Percentiles rank a stretch among this genome's conserved stretches.
Evolutionary conservation across 2,113 vertebrate genomes (phyloP).

Genomic region (Phodopus roborovskii): DNA sequence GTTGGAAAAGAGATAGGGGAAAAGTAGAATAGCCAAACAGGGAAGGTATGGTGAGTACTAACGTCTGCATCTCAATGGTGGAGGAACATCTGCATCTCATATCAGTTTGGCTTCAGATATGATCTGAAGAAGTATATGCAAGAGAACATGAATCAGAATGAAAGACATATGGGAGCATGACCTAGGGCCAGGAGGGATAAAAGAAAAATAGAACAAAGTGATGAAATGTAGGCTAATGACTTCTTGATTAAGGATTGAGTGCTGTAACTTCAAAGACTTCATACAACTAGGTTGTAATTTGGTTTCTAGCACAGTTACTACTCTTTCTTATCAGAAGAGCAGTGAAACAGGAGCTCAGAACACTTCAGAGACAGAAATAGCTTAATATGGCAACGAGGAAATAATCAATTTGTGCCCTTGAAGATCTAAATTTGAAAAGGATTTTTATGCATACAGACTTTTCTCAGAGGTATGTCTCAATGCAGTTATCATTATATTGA

Average conservation of each 20-base stretch:
- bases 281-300: not conserved
- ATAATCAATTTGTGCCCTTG: not conserved
- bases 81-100: not conserved
- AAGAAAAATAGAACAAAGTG: constrained; percentile 8
- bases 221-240: not conserved
- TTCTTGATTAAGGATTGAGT: constrained; percentile 13
- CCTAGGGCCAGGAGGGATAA: not conserved
- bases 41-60: not conserved
- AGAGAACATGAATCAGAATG: not conserved
- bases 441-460: not conserved
- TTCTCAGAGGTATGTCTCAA: not conserved
- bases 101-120: not conserved
- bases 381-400: not conserved
- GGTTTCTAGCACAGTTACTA: not conserved
- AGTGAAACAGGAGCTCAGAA: not conserved
- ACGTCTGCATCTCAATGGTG: constrained; percentile 4
- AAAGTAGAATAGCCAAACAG: not conserved
- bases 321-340: not conserved
- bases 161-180: not conserved
- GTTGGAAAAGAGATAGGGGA: too few relatives aligned
- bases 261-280: not conserved
- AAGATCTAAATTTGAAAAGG: constrained; percentile 38
- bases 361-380: not conserved
- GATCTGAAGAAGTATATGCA: constrained; percentile 5
- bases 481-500: not conserved